Base-by-base conservation (phyloP, 2,888 invertebrate genomes). In the Perizoma affinitatum region DNA sequence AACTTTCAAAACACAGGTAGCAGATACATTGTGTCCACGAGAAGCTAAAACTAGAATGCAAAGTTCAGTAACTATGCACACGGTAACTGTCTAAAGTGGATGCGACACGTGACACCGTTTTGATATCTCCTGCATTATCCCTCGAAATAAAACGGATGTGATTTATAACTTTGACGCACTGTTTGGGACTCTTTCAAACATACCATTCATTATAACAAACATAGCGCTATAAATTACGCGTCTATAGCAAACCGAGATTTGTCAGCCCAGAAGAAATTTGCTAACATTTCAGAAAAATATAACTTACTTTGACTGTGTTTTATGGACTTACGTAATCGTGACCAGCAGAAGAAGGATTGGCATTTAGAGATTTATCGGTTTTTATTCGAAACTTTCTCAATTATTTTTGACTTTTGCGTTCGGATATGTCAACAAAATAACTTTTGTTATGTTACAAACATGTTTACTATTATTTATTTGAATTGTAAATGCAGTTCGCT, bases 291-390 rank as follows among this genome's bases (percentile, higher is more conserved):
- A 38, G 44, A 36, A 52, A 58, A 47, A 34, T 6, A 10, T 44
- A 6, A 4, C 7, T 11, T 36, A 58, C n/a, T 47, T 40, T 49
- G 50, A 46, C 42, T 10, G 34, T 47, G 43, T 47, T 56, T 55
- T 51, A 56, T 45, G 40, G 44, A 44, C 33, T 61, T 57, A 49
- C 49, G 44, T 45, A 57, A 61, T 56, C 34, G 40, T 38, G 42
- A 43, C 42, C 9, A 52, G 51, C 55, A 54, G n/a, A 51, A 38
- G 50, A 6, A 7, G 40, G 9, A 43, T 38, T 62, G 62, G 51
- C 62, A 57, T 58, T 62, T 58, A 34, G 9, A 42, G n/a, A 54
- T 62, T 58, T 51, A 62, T 62, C 44, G 62, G n/a, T 40, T 46
- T 46, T 40, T 11, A 6, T 53, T 10, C 5, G 5, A 57, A 58